A percentile compares a stretch with the other conserved stretches of the same genome.
phyloP scores from a whole-genome alignment of 2,113 vertebrate species.

The Dromiciops gliroides region DNA sequence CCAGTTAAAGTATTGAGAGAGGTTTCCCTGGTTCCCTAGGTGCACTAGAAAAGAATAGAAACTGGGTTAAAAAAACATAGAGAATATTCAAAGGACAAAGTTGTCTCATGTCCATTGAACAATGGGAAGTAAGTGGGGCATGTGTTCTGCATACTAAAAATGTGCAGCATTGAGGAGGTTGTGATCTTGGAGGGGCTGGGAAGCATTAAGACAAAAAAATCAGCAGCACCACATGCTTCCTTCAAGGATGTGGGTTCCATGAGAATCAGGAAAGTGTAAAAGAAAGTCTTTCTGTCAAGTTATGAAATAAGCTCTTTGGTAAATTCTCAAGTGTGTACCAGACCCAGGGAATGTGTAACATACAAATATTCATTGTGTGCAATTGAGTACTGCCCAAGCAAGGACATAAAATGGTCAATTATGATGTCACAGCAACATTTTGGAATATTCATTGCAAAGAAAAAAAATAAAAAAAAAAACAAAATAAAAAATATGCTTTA shows the following conservation, averaged over 20 bases:
- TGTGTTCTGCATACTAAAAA: not conserved
- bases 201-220: not conserved
- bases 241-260: not conserved
- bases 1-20: not conserved
- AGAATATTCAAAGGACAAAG: not conserved
- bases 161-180: not conserved
- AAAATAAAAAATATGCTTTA: not conserved
- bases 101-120: not conserved
- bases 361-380: not conserved
- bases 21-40: not conserved
- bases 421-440: not conserved
- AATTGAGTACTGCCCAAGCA: not conserved
- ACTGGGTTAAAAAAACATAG: not conserved
- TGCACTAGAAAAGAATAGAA: not conserved
- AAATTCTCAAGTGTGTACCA: not conserved
- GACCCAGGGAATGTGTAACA: not conserved
- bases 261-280: not conserved
- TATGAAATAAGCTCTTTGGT: not conserved
- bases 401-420: not conserved
- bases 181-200: not conserved
- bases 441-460: not conserved
- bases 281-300: not conserved
- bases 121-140: not conserved
- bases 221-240: not conserved
- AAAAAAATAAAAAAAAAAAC: not conserved